Conservation (phyloP, 2,113 vertebrate species). For the Stercorarius parasiticus region DNA sequence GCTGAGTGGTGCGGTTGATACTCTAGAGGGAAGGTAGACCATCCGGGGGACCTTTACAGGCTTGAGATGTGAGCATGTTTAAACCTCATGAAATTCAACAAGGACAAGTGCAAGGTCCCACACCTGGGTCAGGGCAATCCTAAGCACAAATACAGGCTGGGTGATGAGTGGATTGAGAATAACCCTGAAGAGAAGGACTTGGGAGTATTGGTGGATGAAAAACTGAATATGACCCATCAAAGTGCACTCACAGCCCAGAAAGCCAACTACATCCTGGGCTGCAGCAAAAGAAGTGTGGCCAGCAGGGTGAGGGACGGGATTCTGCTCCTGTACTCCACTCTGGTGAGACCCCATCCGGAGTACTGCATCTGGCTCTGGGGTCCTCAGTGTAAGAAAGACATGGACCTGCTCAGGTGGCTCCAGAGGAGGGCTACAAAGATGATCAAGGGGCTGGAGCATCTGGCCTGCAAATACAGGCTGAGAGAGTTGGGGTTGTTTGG, state of each 20-base stretch:
- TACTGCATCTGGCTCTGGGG: background rate
- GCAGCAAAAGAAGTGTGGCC: background rate
- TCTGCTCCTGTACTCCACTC: background rate
- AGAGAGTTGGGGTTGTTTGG: background rate
- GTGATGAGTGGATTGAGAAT: background rate
- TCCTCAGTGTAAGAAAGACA: background rate
- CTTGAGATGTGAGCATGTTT: background rate
- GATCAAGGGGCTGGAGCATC: background rate
- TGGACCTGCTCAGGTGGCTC: fast-evolving
- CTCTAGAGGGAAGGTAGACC: background rate
- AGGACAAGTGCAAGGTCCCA: background rate
- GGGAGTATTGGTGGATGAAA: background rate
- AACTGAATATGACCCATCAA: background rate
- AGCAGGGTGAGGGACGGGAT: background rate
- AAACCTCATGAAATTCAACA: background rate
- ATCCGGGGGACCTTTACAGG: background rate
- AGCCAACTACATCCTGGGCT: background rate
- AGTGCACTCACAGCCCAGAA: fast-evolving
- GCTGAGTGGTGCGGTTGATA: background rate
- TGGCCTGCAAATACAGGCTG: background rate
- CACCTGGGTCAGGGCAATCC: background rate
- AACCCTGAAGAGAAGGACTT: background rate
- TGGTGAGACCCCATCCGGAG: background rate
- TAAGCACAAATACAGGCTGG: background rate
- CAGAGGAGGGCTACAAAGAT: background rate